Base-by-base conservation (phyloP, 2,888 invertebrate genomes). In the Polydrusus pterygomalis region DNA sequence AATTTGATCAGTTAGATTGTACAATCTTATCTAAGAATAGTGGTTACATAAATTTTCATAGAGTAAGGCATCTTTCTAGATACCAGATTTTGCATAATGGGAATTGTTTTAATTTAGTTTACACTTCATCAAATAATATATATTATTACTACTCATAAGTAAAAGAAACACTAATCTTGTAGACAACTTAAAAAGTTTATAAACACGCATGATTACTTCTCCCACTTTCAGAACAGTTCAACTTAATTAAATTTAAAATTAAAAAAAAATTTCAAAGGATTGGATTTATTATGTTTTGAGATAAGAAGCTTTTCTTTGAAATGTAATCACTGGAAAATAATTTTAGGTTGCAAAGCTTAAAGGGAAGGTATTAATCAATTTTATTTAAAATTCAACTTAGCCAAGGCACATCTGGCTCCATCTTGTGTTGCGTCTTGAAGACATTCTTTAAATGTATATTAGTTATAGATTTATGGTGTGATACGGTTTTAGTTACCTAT, bases 291-390 rank as follows among this genome's bases (percentile, higher is more conserved):
- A 70, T 70, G 49, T 70, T 62, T 62, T 60, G 17, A 47, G 60
- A 60, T 70, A 70, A 70, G 58, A n/a, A 49, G 62, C 47, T 60
- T 70, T 47, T 30, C 70, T 62, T 60, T 70, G 34, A 70, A 70
- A 62, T 70, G 69, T 58, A 70, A 47, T 62, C 51, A 43, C 73
- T 51, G 51, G 47, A 73, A 73, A 73, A 67, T 68, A 43, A 73
- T 62, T 67, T 70, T 30, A 70, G 45, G 45, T 60, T 60, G 58
- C 69, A 60, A 60, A 45, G 63, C 62, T 63, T 15, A 10, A 2
- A 47, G 30, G 11, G 30, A 64, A 64, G 64, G 43, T 51, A 70
- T 70, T 62, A 70, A 70, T 70, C 70, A 70, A 60, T 70, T 38
- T 45, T 15, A 47, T 60, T 70, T 70, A 60, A 69, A 69, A 69